These are phyloP conservation scores for Aurelia aurita complex sp. Pacific DNA, from an alignment of 30 jellyfish, hydroid and myxozoan species.

Conservation along the genomic window DNA sequence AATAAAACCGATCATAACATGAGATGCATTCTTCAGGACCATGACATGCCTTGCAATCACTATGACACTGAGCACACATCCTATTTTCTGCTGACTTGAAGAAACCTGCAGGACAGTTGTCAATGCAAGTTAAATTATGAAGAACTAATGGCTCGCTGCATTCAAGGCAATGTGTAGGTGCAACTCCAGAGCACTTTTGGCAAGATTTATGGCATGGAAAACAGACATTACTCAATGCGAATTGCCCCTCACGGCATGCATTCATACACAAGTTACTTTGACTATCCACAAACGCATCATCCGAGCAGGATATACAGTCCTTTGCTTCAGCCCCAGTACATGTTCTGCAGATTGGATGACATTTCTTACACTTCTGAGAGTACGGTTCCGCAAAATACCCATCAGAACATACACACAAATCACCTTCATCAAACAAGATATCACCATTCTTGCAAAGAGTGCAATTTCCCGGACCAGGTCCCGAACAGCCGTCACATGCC, in stretches of 20 bases:
- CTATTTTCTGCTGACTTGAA: constrained; percentile 11
- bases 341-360: constrained; percentile 7
- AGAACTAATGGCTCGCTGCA: constrained; percentile 43
- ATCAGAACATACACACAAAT: constrained; percentile 19
- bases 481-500: constrained; percentile 43
- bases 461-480: constrained; percentile 39
- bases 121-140: constrained; percentile 50
- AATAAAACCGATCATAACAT: constrained; percentile 30
- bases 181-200: constrained; percentile 55
- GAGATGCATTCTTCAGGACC: constrained; percentile 36
- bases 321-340: constrained; percentile 18
- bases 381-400: constrained; percentile 26
- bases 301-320: constrained; percentile 49
- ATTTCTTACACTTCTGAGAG: constrained; percentile 5
- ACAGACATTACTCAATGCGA: constrained; percentile 43
- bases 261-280: constrained; percentile 7
- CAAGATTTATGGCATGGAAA: constrained; percentile 70
- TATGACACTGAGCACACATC: constrained; percentile 29
- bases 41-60: constrained; percentile 35
- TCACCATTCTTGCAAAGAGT: constrained; percentile 39
- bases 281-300: constrained; percentile 16
- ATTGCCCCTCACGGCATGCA: constrained; percentile 23
- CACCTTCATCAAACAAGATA: neutral
- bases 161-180: constrained; percentile 28
- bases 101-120: constrained; percentile 54